Conservation (phyloP, 2,113 vertebrate genomes). For the Panurus biarmicus region DNA sequence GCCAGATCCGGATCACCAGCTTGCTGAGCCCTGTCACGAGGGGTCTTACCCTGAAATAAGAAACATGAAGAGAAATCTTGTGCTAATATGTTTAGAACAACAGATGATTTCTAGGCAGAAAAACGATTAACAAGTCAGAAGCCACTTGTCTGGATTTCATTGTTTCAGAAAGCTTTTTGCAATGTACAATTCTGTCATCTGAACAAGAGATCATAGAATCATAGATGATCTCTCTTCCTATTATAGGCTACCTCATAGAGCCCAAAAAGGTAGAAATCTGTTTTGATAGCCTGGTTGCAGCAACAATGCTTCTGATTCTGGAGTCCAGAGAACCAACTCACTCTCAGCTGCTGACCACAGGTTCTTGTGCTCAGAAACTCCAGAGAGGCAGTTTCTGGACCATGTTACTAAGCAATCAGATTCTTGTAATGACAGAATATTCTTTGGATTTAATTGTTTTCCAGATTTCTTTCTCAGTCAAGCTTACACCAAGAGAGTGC, state of each 20-base stretch:
- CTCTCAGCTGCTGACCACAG: not conserved
- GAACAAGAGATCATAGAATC: not conserved
- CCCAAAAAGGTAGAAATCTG: not conserved
- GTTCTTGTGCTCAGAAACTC: not conserved
- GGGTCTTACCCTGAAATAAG: slow-evolving; percentile 82
- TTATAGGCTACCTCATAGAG: not conserved
- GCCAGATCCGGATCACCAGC: slow-evolving; percentile 86
- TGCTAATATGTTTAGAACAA: not conserved
- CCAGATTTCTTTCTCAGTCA: not conserved
- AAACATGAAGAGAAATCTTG: not conserved
- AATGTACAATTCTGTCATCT: not conserved
- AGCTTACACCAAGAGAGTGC: not conserved
- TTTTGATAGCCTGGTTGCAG: not conserved
- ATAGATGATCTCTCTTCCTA: not conserved
- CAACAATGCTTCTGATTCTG: not conserved
- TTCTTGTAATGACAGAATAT: not conserved
- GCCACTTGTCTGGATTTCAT: not conserved
- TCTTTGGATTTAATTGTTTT: not conserved
- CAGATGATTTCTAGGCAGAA: not conserved
- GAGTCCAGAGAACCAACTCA: not conserved
- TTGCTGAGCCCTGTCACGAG: slow-evolving; percentile 84
- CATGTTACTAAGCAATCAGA: not conserved
- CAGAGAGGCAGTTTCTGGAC: not conserved
- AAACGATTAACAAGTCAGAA: not conserved
- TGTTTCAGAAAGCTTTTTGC: not conserved